These are phyloP conservation scores for Ostrea edulis DNA, from an alignment of 1,140 invertebrate genomes.

Conservation along the genomic window DNA sequence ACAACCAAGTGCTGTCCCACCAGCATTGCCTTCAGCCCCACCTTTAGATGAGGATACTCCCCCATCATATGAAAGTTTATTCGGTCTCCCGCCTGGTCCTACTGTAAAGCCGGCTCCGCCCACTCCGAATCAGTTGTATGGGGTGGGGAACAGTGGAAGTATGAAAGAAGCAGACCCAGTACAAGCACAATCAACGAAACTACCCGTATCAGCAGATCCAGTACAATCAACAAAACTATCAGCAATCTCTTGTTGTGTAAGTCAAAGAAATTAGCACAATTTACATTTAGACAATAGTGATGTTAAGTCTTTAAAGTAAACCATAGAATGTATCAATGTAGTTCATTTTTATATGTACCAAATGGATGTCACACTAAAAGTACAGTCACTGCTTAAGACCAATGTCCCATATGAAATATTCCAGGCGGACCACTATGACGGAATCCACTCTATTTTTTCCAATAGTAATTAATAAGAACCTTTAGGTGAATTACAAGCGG, in stretches of 20 bases:
- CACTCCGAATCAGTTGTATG: neutral
- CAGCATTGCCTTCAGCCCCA: neutral
- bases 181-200: neutral
- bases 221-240: neutral
- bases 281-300: neutral
- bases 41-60: neutral
- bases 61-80: neutral
- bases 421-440: no score
- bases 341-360: no score
- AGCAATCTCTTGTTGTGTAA: neutral
- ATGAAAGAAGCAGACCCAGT: neutral
- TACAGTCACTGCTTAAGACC: no score
- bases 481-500: no score
- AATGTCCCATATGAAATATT: no score
- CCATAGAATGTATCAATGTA: no score
- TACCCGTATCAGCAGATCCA: neutral
- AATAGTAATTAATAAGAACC: no score
- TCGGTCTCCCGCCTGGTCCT: neutral
- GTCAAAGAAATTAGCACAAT: neutral
- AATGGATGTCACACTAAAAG: no score
- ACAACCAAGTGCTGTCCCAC: neutral
- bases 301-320: no score
- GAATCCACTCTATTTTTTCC: no score
- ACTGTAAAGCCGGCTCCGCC: neutral
- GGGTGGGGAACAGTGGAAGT: neutral